These are phyloP conservation scores for Platycheirus rosarum DNA, from an alignment of 2,888 invertebrate genomes.

Conservation along the genomic window DNA sequence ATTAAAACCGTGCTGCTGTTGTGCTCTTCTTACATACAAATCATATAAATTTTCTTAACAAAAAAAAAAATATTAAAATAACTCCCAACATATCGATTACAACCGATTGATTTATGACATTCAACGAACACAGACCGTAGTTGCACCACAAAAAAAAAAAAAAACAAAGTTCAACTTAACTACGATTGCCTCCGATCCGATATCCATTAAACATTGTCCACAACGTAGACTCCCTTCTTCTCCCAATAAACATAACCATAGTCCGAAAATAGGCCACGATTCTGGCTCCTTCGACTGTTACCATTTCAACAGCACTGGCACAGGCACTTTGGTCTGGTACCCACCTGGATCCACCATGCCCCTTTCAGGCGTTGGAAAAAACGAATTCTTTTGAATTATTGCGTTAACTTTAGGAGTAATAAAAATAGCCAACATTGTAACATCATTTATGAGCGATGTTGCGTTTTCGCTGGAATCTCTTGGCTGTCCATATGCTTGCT, in stretches of 20 bases:
- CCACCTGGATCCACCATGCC: no score
- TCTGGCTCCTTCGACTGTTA: conserved; percentile 52
- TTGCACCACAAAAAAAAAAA: neutral
- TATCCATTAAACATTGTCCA: conserved; percentile 37
- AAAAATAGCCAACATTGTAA: conserved; percentile 72
- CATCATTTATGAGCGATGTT: conserved; percentile 71
- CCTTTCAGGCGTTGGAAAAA: conserved; percentile 53
- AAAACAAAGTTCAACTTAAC: conserved; percentile 1
- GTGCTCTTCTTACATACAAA: conserved; percentile 67
- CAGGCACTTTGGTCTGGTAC: neutral
- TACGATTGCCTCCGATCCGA: conserved; percentile 24
- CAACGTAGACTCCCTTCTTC: neutral
- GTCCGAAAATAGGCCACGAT: conserved; percentile 60
- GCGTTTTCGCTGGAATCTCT: conserved; percentile 60
- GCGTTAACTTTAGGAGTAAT: conserved; percentile 69
- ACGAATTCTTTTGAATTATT: conserved; percentile 72
- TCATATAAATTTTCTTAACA: conserved; percentile 33
- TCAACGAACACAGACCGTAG: conserved; percentile 25
- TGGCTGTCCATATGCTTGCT: neutral
- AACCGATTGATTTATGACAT: conserved; percentile 72
- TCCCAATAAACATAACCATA: neutral
- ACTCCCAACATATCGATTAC: conserved; percentile 65
- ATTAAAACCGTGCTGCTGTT: conserved; percentile 53
- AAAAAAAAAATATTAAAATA: conserved; percentile 20
- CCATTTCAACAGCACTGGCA: conserved; percentile 27